Evolutionary conservation across 2,797 vertebrate genomes (phyloP).

Genomic region (Anniella stebbinsi): DNA sequence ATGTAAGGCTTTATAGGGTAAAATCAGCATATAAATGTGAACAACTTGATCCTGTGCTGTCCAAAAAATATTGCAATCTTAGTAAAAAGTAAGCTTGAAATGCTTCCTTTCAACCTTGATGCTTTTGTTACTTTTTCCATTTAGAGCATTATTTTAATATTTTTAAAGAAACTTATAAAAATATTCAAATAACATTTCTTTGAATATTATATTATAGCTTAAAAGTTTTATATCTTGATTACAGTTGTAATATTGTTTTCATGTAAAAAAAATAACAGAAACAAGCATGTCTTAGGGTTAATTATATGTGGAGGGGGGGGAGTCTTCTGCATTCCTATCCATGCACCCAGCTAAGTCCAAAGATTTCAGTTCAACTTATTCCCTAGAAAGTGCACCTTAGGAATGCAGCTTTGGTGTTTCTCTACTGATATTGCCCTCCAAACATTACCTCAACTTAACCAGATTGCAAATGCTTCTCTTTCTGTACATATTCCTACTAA

Average conservation of each 20-base stretch:
- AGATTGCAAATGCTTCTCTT: neutral
- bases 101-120: neutral
- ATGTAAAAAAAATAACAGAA: neutral
- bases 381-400: neutral
- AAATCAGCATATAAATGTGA: neutral
- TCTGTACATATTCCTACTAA: neutral
- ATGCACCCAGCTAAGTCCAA: neutral
- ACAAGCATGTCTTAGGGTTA: neutral
- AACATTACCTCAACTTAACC: neutral
- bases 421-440: neutral
- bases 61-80: neutral
- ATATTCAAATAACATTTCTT: neutral
- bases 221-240: neutral
- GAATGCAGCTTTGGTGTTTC: neutral
- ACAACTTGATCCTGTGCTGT: neutral
- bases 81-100: neutral
- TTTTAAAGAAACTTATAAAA: neutral
- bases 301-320: neutral
- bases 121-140: constrained; percentile 19
- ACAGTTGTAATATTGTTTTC: neutral
- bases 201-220: neutral
- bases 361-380: neutral
- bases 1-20: too few species aligned
- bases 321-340: neutral
- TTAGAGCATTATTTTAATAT: neutral